Conservation (phyloP, 2,888 invertebrate species). For the Aelia acuminata region DNA sequence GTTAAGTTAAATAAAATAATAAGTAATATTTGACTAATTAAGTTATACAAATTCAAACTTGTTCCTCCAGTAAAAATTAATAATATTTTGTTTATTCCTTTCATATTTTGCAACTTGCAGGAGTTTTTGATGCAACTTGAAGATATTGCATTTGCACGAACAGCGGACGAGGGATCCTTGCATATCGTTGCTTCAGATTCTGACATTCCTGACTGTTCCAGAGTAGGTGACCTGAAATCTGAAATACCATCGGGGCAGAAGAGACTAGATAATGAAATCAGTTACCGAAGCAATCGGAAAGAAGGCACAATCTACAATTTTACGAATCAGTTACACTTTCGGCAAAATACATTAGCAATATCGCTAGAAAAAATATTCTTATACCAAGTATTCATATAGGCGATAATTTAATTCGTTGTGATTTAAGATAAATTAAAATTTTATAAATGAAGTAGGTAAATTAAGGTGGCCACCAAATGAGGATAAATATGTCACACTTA, state of each 20-base stretch:
- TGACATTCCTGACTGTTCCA: conserved; percentile 28
- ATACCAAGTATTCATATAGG: not conserved
- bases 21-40: no score
- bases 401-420: not conserved
- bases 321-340: conserved; percentile 41
- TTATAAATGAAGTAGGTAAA: no score
- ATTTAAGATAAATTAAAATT: not conserved
- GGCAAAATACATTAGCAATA: not conserved
- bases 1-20: no score
- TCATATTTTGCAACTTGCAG: not conserved
- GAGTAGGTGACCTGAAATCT: conserved; percentile 41
- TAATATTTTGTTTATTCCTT: no score
- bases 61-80: no score
- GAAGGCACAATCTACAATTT: conserved; percentile 20
- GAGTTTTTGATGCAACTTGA: not conserved
- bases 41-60: no score
- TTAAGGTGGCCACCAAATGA: no score
- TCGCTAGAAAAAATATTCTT: not conserved
- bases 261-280: conserved; percentile 27
- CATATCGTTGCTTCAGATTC: conserved; percentile 36
- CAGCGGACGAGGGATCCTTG: not conserved
- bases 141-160: not conserved
- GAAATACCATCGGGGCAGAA: conserved; percentile 23
- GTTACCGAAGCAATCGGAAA: conserved; percentile 4
- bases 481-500: no score